Percentiles rank a stretch among this genome's conserved stretches.
These are phyloP conservation scores for Ptychobarbus kaznakovi DNA, from an alignment of 2,797 vertebrate genomes.

Conservation along the genomic window DNA sequence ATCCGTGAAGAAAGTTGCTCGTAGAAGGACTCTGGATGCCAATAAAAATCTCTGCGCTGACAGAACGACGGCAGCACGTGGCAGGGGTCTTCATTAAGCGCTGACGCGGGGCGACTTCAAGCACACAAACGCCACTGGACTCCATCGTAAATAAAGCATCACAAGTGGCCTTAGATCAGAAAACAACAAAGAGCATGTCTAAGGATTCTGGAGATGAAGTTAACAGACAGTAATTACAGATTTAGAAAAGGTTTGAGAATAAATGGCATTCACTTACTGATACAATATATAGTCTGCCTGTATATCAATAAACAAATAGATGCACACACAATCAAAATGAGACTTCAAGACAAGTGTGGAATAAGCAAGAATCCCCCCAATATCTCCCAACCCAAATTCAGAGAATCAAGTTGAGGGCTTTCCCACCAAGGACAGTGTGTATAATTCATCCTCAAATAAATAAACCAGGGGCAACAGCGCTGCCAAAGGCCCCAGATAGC, in stretches of 20 bases:
- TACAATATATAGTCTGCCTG: background rate
- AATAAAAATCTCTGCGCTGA: constrained; percentile 32
- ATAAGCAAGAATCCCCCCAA: background rate
- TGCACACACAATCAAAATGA: background rate
- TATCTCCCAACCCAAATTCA: background rate
- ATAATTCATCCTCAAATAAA: constrained; percentile 43
- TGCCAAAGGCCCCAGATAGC: constrained; percentile 24
- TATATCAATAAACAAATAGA: no score
- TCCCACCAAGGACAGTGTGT: background rate
- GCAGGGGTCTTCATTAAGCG: constrained; percentile 15
- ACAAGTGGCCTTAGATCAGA: constrained; percentile 9
- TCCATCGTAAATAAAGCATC: constrained; percentile 24
- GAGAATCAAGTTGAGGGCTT: constrained; percentile 7
- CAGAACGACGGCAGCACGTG: background rate
- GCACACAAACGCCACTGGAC: constrained; percentile 4
- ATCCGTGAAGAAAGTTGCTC: constrained; percentile 12
- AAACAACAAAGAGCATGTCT: constrained; percentile 12
- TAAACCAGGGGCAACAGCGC: constrained; percentile 26
- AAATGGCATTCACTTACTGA: background rate
- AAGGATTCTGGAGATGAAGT: background rate
- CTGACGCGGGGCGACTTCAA: background rate
- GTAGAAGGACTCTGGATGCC: background rate
- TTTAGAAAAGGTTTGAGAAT: background rate
- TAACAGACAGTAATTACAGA: background rate
- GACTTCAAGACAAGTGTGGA: background rate